Base-by-base conservation (phyloP, 2,113 vertebrate species). In the Reinhardtius hippoglossoides region DNA sequence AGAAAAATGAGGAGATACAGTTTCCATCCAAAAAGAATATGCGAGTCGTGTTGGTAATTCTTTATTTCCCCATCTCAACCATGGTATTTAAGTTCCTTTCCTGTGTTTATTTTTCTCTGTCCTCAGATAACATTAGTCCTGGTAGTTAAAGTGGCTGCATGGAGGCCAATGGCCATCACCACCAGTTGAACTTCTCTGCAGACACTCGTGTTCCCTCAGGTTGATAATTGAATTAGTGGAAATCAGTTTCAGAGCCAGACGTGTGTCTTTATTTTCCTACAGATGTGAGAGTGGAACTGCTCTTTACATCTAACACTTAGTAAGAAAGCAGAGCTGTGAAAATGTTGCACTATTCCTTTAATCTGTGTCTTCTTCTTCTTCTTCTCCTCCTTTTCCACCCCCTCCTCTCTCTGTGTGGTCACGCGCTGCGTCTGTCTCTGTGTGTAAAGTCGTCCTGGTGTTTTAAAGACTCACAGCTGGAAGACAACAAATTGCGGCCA, bases 401-500 rank as follows among this genome's bases (percentile, higher is more conserved):
- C 50, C 35, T 15, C 56, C 40, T 75, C 86, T 16, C 0, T 81
- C 77, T 88, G 80, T 87, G 80, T 78, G 84, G 77, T 73, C 73
- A 83, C 69, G 62, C 69, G 59, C 62, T 61, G 52, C 18, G 58
- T 81, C 26, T 67, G 56, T 48, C 62, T 80, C 56, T 18, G 64
- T 76, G 64, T 78, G 63, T 67, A 35, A 77, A 67, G 69, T 26
- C 9, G 44, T 74, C 70, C 76, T 18, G 59, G 73, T 74, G 74
- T 56, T 70, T 86, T 76, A 78, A 52, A 83, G 63, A 83, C 76
- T 79, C 78, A 79, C 89, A 90, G 84, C 88, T 89, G 84, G 84
- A 87, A 64, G 76, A 81, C 85, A 89, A 88, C 87, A 90, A 89
- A 89, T 80, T 88, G 67, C 62, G 58, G 84, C 83, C 52, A 60